Conservation (phyloP, 1,140 invertebrate genomes). For the Caerostris darwini region DNA sequence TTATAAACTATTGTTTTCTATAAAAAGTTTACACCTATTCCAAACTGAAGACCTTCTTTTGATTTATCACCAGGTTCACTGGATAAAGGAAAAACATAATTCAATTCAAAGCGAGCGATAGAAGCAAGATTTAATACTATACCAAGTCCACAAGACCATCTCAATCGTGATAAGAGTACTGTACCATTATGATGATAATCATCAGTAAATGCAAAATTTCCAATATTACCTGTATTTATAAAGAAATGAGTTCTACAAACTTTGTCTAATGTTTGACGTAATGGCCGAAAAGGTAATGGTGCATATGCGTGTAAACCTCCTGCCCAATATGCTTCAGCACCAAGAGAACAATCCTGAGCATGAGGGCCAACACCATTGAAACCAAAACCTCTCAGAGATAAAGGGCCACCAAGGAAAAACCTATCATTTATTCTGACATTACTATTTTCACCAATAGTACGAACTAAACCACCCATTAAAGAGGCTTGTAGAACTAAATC, state of each 20-base stretch:
- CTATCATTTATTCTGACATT: slow-evolving; percentile 87
- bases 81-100: slow-evolving; percentile 89
- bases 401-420: slow-evolving; percentile 93
- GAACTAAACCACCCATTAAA: slow-evolving; percentile 74
- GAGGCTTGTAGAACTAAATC: slow-evolving; percentile 82
- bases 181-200: slow-evolving; percentile 80
- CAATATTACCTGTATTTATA: slow-evolving; percentile 90
- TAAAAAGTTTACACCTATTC: slow-evolving; percentile 87
- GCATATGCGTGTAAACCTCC: slow-evolving; percentile 90
- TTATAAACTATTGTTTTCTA: slow-evolving; percentile 79
- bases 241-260: slow-evolving; percentile 92
- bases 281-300: slow-evolving; percentile 91
- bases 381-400: slow-evolving; percentile 91
- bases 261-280: slow-evolving; percentile 88
- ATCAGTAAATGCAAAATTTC: slow-evolving; percentile 83
- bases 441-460: slow-evolving; percentile 82
- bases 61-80: slow-evolving; percentile 83
- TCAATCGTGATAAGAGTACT: slow-evolving; percentile 79
- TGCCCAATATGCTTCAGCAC: slow-evolving; percentile 89
- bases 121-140: slow-evolving; percentile 89
- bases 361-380: slow-evolving; percentile 91
- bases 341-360: slow-evolving; percentile 82
- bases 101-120: slow-evolving; percentile 91
- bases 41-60: slow-evolving; percentile 87
- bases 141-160: slow-evolving; percentile 86